Conservation (phyloP, 2,113 vertebrate genomes). For the Aldabrachelys gigantea region DNA sequence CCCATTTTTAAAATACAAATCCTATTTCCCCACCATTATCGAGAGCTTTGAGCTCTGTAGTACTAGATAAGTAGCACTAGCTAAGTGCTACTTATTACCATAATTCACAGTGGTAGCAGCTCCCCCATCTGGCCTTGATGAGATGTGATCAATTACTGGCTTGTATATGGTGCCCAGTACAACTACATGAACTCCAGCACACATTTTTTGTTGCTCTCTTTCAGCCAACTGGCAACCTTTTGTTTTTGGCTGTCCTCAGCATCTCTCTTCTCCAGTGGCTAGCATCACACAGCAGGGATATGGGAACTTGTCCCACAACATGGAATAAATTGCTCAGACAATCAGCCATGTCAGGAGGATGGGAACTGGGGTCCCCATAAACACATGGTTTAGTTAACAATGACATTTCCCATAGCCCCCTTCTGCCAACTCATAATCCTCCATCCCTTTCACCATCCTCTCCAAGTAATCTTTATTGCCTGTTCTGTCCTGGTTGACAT, state of each 20-base stretch:
- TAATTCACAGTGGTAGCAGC: constrained; percentile 28
- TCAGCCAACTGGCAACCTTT: constrained; percentile 23
- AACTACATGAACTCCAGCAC: background rate
- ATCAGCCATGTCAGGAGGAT: background rate
- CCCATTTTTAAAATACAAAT: fast-evolving
- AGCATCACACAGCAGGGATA: background rate
- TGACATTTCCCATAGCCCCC: background rate
- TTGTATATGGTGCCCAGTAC: background rate
- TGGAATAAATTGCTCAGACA: background rate
- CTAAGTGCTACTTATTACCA: fast-evolving
- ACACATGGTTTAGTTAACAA: background rate
- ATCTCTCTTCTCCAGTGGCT: background rate
- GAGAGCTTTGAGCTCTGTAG: background rate
- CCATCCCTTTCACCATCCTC: background rate
- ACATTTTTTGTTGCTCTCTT: background rate
- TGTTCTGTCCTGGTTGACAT: constrained; percentile 28
- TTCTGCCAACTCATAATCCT: background rate
- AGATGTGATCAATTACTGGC: background rate
- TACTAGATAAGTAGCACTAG: background rate
- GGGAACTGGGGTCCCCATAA: background rate
- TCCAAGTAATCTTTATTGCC: background rate
- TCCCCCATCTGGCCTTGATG: constrained; percentile 19
- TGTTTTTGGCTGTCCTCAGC: background rate
- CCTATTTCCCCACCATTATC: fast-evolving
- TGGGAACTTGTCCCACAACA: background rate